Evolutionary conservation across 2,888 invertebrate species (phyloP), one percentile per base, ranked within the genome.

Genomic region (Drosophila ochracea): DNA sequence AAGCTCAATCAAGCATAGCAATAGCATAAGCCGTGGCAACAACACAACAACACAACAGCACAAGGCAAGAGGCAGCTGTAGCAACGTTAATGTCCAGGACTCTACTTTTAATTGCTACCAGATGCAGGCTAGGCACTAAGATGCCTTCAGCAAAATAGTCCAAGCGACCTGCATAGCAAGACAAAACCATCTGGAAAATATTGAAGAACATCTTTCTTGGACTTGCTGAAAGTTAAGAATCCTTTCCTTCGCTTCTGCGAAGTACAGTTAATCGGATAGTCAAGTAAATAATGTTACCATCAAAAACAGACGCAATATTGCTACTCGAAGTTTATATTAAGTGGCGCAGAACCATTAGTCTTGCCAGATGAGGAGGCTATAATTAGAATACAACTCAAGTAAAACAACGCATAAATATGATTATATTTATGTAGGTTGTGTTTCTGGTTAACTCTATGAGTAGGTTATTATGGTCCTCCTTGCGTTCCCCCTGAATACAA

Each of bases 71-170:
- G 63, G 30, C 71, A 49, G 30, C 67, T 67, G 50, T 49, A 68
- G 70, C 75, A 65, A 67, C 69, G 11, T n/a, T 43, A 77, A 79
- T 79, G 74, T 80, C 86, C 82, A 83, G 82, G 80, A 58, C 66
- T 73, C 58, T 70, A 63, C 61, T 83, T 81, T 85, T 84, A 88
- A 88, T 85, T 82, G 85, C 81, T 73, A 53, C 68, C 72, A 84
- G 68, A 59, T 71, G 73, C 74, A 62, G 60, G 52, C n/a, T 33
- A 65, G 67, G 65, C 49, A n/a, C 53, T 4, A 16, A 52, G 52
- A 21, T 13, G 63, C 30, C 52, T 31, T 37, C 13, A 39, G 52
- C 73, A 49, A 37, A 5, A n/a, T n/a, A n/a, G n/a, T 39, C 13
- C 39, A 28, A 41, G 60, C 25, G 25, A 37, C 33, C 55, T 63